Conservation (phyloP, 2,888 invertebrate genomes). For the Leucoma salicis region DNA sequence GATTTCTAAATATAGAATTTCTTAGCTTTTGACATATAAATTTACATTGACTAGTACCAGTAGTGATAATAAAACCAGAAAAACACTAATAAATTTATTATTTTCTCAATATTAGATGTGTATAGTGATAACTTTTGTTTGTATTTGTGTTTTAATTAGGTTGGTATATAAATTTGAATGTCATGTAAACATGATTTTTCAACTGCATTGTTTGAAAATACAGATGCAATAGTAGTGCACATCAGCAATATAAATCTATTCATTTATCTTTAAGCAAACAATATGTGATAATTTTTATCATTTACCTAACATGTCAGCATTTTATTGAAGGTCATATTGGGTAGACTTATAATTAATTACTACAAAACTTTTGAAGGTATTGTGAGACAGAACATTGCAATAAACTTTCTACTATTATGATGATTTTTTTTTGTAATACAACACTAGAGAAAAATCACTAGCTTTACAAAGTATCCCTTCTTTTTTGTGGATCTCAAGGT, state of each 20-base stretch:
- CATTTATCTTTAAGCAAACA: not conserved
- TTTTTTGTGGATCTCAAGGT: no score
- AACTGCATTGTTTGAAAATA: not conserved
- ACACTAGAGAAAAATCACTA: no score
- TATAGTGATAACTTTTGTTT: not conserved
- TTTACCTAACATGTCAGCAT: not conserved
- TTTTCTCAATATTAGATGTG: not conserved
- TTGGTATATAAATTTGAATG: not conserved
- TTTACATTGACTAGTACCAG: slow-evolving; percentile 15
- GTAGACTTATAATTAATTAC: no score
- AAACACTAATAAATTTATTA: not conserved
- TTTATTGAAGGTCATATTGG: not conserved
- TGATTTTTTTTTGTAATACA: no score
- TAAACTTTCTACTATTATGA: no score
- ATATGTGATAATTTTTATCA: not conserved
- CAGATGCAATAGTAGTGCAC: not conserved
- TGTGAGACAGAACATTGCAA: no score
- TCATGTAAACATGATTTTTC: not conserved
- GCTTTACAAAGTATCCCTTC: no score
- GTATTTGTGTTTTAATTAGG: not conserved
- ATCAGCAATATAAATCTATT: not conserved
- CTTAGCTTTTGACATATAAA: slow-evolving; percentile 25
- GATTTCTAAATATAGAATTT: slow-evolving; percentile 64
- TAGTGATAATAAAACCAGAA: not conserved
- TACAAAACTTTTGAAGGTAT: no score